A percentile compares a stretch with the other conserved stretches of the same genome.
Conservation (phyloP, 2,888 invertebrate species). For the Heliconius charithonia region DNA sequence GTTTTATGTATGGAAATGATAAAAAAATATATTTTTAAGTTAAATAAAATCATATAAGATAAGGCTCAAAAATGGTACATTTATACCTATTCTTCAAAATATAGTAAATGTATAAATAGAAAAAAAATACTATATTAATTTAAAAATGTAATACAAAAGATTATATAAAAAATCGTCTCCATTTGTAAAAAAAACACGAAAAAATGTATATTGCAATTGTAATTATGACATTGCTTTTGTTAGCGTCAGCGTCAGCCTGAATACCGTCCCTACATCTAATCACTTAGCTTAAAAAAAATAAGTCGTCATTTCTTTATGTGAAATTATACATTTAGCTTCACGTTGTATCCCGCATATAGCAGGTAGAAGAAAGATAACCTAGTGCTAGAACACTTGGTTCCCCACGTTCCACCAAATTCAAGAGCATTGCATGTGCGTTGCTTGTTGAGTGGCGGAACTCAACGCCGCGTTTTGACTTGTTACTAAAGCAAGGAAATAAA, state of each 20-base stretch:
- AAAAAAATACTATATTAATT: neutral
- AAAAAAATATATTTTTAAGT: too few species aligned
- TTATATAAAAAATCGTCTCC: neutral
- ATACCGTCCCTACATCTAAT: slow-evolving; percentile 8
- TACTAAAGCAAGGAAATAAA: too few species aligned
- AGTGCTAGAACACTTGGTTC: neutral
- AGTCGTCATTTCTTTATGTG: neutral
- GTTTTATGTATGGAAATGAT: too few species aligned
- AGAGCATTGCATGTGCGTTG: too few species aligned
- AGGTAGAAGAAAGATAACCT: too few species aligned
- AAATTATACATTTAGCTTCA: too few species aligned
- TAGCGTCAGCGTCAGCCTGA: neutral
- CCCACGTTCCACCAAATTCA: neutral
- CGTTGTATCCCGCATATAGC: too few species aligned
- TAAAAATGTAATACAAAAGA: neutral
- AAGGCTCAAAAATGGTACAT: neutral
- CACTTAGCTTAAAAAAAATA: neutral
- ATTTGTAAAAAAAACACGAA: neutral
- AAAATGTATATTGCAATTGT: neutral
- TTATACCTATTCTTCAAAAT: too few species aligned
- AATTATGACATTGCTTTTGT: slow-evolving; percentile 14
- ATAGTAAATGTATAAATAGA: neutral
- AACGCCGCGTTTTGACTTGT: neutral
- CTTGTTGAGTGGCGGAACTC: neutral
- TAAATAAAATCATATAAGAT: neutral